phyloP scores from a whole-genome alignment of 1,140 invertebrate species.

The Leucophenga varia region DNA sequence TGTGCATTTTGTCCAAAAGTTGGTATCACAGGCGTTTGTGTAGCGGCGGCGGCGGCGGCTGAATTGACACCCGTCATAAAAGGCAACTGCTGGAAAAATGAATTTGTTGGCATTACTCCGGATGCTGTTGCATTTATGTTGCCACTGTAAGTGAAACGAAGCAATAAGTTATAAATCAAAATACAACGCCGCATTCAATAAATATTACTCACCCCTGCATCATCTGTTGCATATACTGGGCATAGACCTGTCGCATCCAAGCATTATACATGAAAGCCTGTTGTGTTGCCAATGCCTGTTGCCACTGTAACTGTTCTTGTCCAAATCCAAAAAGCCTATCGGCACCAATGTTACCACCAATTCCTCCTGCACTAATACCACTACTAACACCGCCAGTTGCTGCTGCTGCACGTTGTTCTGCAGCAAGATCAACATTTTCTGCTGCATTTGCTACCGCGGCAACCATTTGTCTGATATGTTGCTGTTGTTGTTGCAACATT shows the following conservation, averaged over 20 bases:
- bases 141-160: conserved; percentile 12
- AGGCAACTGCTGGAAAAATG: conserved; percentile 15
- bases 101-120: conserved; percentile 9
- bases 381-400: no score
- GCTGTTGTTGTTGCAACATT: not conserved
- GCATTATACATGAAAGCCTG: conserved; percentile 61
- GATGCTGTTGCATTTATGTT: conserved; percentile 6
- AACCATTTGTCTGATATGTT: no score
- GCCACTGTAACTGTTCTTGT: conserved; percentile 20
- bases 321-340: no score
- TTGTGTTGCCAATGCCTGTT: conserved; percentile 48
- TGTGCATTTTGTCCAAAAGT: conserved; percentile 13
- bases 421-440: no score
- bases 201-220: conserved; percentile 67
- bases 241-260: conserved; percentile 83
- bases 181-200: not conserved
- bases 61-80: conserved; percentile 13
- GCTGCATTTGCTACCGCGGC: no score
- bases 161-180: not conserved
- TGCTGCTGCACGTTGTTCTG: not conserved
- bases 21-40: conserved; percentile 10
- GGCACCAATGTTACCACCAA: no score
- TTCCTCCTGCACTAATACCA: no score
- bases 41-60: conserved; percentile 2
- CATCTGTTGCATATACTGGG: conserved; percentile 82